Base-by-base conservation (phyloP, 1,140 invertebrate species). In the Augochlora pura region DNA sequence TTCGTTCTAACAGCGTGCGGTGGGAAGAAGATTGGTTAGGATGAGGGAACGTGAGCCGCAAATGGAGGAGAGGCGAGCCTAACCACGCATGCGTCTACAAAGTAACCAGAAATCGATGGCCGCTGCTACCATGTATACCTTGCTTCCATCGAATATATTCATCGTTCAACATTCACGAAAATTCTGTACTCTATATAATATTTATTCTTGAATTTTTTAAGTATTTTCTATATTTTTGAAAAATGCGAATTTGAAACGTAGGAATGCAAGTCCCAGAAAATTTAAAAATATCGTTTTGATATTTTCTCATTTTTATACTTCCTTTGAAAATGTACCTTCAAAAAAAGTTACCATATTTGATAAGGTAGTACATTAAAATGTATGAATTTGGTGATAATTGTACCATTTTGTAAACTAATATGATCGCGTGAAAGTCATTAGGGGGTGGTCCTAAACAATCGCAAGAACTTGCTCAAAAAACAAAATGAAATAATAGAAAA, bases 41-140 rank as follows among this genome's bases (percentile, higher is more conserved):
- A 68, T 9, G 67, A 71, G 67, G 64, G 76, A 63, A 74, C 64
- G 39, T 64, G 59, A 68, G 64, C 16, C 9, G 42, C 46, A 52
- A 77, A 49, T 59, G 72, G 69, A 69, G 81, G 76, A 68, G 67
- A 68, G 59, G 54, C 59, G 72, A 62, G 32, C 39, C 32, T 39
- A 18, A 42, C 23, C 16, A 80, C 89, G 88, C 89, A 84, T 80
- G 89, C 89, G 88, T 81, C 10, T n/a, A 25, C 14, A 2, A 32
- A 65, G 62, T 66, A 74, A 82, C 69, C 71, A 87, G 86, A 90
- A 89, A 90, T 90, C 89, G 89, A 90, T 90, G 89, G 83, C 64
- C 77, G 88, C 80, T 54, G 77, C 59, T 81, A 52, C 80, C 79
- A 80, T 63, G 72, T 38, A n/a, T n/a, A 54, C 60, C 59, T 63